Percentiles rank a stretch among this genome's conserved stretches.
Conservation (phyloP, 1,140 invertebrate genomes). For the Drosophila mojavensis region DNA sequence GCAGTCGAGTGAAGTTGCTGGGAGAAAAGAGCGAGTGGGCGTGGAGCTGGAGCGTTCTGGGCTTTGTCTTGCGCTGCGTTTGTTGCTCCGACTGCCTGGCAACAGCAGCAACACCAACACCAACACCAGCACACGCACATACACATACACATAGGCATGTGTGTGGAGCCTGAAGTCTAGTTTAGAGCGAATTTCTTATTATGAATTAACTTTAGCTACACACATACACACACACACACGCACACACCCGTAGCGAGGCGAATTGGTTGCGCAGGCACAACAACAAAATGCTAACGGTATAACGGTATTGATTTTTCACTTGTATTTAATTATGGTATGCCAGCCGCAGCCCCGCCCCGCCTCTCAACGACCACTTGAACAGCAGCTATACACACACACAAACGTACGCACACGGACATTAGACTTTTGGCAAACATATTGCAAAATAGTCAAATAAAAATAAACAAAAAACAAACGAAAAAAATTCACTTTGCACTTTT, state of each 20-base stretch:
- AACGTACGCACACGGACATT: background rate
- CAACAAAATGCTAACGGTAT: slow-evolving; percentile 45
- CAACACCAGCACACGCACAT: background rate
- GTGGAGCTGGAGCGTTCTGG: slow-evolving; percentile 3
- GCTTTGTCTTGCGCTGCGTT: slow-evolving; percentile 11
- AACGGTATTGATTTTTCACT: slow-evolving; percentile 63
- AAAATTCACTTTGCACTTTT: slow-evolving; percentile 8
- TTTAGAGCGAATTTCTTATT: slow-evolving; percentile 9
- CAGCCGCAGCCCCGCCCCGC: slow-evolving; percentile 18
- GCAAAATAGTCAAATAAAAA: slow-evolving; percentile 9
- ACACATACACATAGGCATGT: background rate
- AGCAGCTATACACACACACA: slow-evolving; percentile 3
- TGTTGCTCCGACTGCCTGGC: slow-evolving; percentile 16
- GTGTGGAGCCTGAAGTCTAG: slow-evolving; percentile 8
- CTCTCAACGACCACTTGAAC: background rate
- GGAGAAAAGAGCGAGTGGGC: too few species aligned
- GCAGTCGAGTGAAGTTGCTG: slow-evolving; percentile 7
- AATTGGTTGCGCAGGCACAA: slow-evolving; percentile 41
- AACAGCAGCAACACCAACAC: slow-evolving; percentile 5
- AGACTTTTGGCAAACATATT: slow-evolving; percentile 6
- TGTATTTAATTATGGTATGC: slow-evolving; percentile 42
- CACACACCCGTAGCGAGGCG: background rate
- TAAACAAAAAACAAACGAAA: background rate
- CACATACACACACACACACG: slow-evolving; percentile 11
- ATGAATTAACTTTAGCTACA: slow-evolving; percentile 1